Evolutionary conservation across 2,113 vertebrate genomes (phyloP), one percentile per base, ranked within the genome.

Genomic region (Anas platyrhynchos): DNA sequence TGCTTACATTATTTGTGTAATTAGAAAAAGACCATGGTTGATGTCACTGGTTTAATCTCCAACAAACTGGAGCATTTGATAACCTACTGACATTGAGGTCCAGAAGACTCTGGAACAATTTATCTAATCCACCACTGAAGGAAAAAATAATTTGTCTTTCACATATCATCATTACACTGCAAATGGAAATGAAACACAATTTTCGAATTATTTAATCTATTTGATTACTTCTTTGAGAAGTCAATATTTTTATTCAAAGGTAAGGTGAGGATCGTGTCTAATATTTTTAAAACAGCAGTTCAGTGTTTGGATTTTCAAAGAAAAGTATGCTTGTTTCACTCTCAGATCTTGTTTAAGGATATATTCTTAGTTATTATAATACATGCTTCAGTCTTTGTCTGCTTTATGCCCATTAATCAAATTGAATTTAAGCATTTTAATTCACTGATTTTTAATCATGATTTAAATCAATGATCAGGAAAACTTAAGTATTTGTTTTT

Each of bases 41-140:
- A 97, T 94, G 62, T 91, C 78, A 95, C 56, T 65, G 46, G 80
- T 89, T 93, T 94, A 94, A 96, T 94, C 93, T 96, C 63, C 59
- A 91, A 13, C 58, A 86, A 74, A 86, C 29, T 80, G 76, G 21
- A 88, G 77, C 34, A 72, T 81, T 90, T 96, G 80, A 26, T 77
- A 86, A 88, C 76, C 65, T 91, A 59, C 48, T 92, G 85, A 77
- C 58, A 72, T 21, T 66, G 44, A 94, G 95, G 77, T 74, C n/a
- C 56, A 27, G 41, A 80, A 90, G 62, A 92, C 11, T 21, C 80
- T 32, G 65, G n/a, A 16, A 81, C 36, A 27, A 86, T 95, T 95
- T 74, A 91, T 34, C 31, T 88, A 81, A 95, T 87, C 55, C 7
- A 4, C 13, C 6, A 55, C 12, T 67, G 31, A 91, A 93, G 71